Percentiles rank a stretch among this genome's conserved stretches.
Evolutionary conservation across 2,113 vertebrate genomes (phyloP).

Genomic region (Solea senegalensis): DNA sequence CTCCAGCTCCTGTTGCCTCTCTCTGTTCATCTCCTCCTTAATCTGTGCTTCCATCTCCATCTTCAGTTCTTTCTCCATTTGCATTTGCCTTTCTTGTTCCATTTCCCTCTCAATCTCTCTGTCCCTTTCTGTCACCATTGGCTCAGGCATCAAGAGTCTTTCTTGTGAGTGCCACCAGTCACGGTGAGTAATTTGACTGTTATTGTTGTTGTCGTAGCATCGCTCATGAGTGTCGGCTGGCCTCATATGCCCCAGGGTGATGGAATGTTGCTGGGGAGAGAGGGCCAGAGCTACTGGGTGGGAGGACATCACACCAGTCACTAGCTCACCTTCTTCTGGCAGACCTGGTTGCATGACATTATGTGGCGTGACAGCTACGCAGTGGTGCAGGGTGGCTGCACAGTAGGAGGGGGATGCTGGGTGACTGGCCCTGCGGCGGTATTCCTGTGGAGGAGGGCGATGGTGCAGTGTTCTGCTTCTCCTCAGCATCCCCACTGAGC

Average conservation of each 20-base stretch:
- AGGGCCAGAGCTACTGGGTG: constrained; percentile 42
- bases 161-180: constrained; percentile 69
- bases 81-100: constrained; percentile 59
- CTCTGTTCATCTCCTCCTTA: constrained; percentile 57
- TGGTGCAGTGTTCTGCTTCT: constrained; percentile 81
- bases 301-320: constrained; percentile 39
- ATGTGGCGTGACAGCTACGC: constrained; percentile 42
- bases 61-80: constrained; percentile 50
- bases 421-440: constrained; percentile 81
- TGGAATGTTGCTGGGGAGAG: constrained; percentile 63
- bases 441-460: constrained; percentile 70
- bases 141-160: constrained; percentile 60
- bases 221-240: constrained; percentile 46
- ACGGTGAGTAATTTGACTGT: constrained; percentile 46
- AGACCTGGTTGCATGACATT: constrained; percentile 51
- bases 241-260: constrained; percentile 57
- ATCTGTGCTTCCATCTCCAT: constrained; percentile 54
- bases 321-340: constrained; percentile 58
- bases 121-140: constrained; percentile 54
- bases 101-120: constrained; percentile 60
- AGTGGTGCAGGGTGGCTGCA: constrained; percentile 74
- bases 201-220: constrained; percentile 56
- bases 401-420: constrained; percentile 79
- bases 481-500: constrained; percentile 74
- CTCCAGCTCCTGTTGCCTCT: constrained; percentile 54